Base-by-base conservation (phyloP, 2,113 vertebrate genomes). In the Propithecus coquereli region DNA sequence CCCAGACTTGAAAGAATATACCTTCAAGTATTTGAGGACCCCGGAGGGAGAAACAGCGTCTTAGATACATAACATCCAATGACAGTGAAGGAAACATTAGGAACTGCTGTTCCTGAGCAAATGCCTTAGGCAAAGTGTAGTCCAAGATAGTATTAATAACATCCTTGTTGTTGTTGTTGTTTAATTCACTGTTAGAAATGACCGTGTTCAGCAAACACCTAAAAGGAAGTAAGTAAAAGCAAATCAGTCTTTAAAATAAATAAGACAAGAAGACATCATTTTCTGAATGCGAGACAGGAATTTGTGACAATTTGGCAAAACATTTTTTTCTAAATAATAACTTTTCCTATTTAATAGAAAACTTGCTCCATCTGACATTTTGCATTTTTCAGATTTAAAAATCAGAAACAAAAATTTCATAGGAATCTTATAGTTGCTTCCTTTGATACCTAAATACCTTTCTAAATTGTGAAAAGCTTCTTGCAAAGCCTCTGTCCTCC, bases 191-290 rank as follows among this genome's bases (percentile, higher is more conserved):
- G 3, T 43, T 81, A 45, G 12, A 87, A 23, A 34, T 34, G 43
- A 40, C 30, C 12, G 43, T 87, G 27, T 43, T 91, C 20, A 59
- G 23, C 27, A 47, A 47, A 57, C 7, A 65, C 3, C 6, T 70
- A 47, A 20, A 79, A 57, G 8, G 25, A 68, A 40, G 27, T 52
- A 6, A 61, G 11, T 68, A 52, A 92, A 50, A 93, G 40, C 43
- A 84, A 84, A 32, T 92, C 9, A 43, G 37, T 32, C 32, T 61
- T 87, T 71, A 81, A 87, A 74, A 94, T 83, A 94, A 89, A 79
- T 50, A 90, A 61, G 27, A 25, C 32, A 70, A 52, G 32, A 57
- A 70, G 45, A 84, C 23, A 54, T 37, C 59, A 20, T 34, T 65
- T 94, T n/a, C 40, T 40, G 43, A 12, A 8, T 83, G 45, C 30